These are phyloP conservation scores for Drosophila tani DNA, from an alignment of 1,140 invertebrate species.

Conservation along the genomic window DNA sequence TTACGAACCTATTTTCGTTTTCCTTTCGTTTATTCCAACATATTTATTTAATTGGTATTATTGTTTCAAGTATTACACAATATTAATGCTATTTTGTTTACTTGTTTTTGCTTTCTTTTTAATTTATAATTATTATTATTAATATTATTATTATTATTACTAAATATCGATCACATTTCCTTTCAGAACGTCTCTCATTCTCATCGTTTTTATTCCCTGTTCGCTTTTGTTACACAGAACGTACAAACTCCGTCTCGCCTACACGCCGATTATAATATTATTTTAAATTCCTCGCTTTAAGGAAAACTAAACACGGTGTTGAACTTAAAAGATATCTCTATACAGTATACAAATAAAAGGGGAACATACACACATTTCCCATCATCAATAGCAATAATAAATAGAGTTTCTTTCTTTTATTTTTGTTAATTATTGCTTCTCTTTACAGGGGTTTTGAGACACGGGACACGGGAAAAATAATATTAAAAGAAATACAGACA, in stretches of 20 bases:
- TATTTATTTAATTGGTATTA: conserved; percentile 70
- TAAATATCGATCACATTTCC: conserved; percentile 84
- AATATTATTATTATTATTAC: conserved; percentile 61
- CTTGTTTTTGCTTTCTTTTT: conserved; percentile 52
- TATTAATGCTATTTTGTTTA: conserved; percentile 65
- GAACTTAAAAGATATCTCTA: conserved; percentile 39
- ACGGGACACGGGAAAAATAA: conserved; percentile 26
- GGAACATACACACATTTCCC: conserved; percentile 20
- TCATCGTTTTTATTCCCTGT: conserved; percentile 66
- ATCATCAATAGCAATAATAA: conserved; percentile 45
- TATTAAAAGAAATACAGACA: conserved; percentile 38
- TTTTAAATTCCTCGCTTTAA: conserved; percentile 18
- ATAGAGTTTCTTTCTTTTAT: conserved; percentile 17
- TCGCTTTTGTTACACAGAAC: conserved; percentile 63
- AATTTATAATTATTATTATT: conserved; percentile 48
- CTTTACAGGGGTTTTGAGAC: conserved; percentile 17
- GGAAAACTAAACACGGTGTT: conserved; percentile 16
- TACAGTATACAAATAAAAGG: conserved; percentile 52
- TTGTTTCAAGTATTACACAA: conserved; percentile 71
- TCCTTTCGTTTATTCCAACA: conserved; percentile 69
- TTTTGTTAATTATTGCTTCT: conserved; percentile 41
- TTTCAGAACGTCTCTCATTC: conserved; percentile 74
- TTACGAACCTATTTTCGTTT: conserved; percentile 23
- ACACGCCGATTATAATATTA: conserved; percentile 1
- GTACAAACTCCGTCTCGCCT: conserved; percentile 35